These are phyloP conservation scores for Eleutherodactylus coqui DNA, from an alignment of 2,797 vertebrate genomes.

Conservation along the genomic window DNA sequence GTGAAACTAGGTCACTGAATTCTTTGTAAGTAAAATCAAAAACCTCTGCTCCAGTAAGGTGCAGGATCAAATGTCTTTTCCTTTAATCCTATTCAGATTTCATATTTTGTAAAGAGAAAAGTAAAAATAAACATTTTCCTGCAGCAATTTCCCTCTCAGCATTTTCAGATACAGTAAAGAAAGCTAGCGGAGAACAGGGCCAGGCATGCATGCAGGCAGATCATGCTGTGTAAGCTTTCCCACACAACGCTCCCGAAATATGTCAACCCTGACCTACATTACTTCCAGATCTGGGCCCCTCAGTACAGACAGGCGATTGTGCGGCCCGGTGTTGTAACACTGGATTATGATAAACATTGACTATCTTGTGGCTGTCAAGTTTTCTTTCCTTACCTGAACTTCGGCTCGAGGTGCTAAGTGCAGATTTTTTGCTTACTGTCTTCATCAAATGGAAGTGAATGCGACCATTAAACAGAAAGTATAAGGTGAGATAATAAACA, in stretches of 20 bases:
- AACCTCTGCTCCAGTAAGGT: slow-evolving; percentile 44
- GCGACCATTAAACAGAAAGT: not conserved
- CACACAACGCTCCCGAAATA: slow-evolving; percentile 27
- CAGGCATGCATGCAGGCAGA: slow-evolving; percentile 19
- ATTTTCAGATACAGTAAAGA: slow-evolving; percentile 41
- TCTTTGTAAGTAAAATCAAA: not conserved
- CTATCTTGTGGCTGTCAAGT: not conserved
- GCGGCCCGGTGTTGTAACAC: not conserved
- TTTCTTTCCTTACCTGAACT: slow-evolving; percentile 30
- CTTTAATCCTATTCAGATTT: slow-evolving; percentile 45
- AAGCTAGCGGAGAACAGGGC: slow-evolving; percentile 10
- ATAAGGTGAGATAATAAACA: not conserved
- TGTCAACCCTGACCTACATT: slow-evolving; percentile 54
- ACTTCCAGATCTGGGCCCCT: slow-evolving; percentile 39
- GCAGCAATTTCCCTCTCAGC: slow-evolving; percentile 43
- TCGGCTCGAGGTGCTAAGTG: not conserved
- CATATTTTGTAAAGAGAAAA: slow-evolving; percentile 22
- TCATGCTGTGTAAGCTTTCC: slow-evolving; percentile 50
- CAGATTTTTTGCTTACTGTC: not conserved
- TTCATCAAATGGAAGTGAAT: not conserved
- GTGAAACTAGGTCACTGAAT: slow-evolving; percentile 27
- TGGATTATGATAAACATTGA: slow-evolving; percentile 29
- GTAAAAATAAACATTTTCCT: slow-evolving; percentile 52
- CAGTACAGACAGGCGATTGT: slow-evolving; percentile 38
- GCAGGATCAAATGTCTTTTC: slow-evolving; percentile 34